Conservation (phyloP, 2,113 vertebrate genomes). For the Hydropotes inermis region DNA sequence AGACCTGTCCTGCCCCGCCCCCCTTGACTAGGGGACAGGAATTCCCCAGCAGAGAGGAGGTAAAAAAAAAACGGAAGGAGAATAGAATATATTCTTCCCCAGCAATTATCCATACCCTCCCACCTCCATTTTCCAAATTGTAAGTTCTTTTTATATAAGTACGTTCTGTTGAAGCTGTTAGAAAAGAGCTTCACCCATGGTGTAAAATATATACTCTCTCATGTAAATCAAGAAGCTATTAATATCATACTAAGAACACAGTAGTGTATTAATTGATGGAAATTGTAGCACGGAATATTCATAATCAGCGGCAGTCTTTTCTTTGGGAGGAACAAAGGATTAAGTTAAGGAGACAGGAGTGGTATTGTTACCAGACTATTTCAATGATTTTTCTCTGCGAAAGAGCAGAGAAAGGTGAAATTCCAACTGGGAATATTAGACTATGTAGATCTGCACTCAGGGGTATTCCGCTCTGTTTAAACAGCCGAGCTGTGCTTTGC, state of each 20-base stretch:
- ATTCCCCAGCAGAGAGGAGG: neutral
- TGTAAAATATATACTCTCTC: conserved; percentile 51
- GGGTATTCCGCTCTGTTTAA: conserved; percentile 53
- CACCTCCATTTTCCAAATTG: conserved; percentile 30
- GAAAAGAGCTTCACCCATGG: conserved; percentile 15
- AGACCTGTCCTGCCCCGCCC: neutral
- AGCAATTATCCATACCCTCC: neutral
- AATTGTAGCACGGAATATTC: conserved; percentile 52
- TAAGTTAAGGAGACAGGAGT: conserved; percentile 24
- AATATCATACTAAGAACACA: neutral
- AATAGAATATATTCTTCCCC: neutral
- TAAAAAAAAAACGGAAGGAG: neutral
- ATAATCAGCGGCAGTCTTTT: conserved; percentile 41
- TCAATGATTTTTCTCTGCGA: conserved; percentile 59
- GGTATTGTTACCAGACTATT: conserved; percentile 61
- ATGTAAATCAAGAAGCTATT: conserved; percentile 59
- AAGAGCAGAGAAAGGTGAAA: conserved; percentile 70
- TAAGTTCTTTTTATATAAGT: conserved; percentile 35
- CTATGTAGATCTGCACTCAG: conserved; percentile 62
- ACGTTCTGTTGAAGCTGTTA: neutral
- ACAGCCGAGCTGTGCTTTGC: conserved; percentile 61
- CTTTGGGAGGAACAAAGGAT: conserved; percentile 65
- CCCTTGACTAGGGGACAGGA: neutral
- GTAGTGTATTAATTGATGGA: conserved; percentile 53
- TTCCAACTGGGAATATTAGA: conserved; percentile 60